Evolutionary conservation across 2,797 vertebrate species (phyloP).

Genomic region (Sparidentex hasta): DNA sequence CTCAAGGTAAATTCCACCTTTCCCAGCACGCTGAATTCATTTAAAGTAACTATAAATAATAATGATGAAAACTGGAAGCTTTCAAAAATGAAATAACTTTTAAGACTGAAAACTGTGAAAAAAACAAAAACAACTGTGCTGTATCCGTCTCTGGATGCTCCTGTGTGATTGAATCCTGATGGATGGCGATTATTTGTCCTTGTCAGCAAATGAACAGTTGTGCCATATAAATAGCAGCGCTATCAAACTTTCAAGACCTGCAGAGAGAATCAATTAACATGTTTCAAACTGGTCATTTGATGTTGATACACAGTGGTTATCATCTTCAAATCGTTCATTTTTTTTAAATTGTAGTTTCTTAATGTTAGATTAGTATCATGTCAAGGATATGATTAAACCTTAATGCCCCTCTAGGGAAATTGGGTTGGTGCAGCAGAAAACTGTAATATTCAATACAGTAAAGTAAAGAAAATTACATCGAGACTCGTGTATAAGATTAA

Average conservation of each 20-base stretch:
- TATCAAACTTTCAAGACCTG: constrained; percentile 92
- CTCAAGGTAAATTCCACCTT: background rate
- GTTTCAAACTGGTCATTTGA: constrained; percentile 44
- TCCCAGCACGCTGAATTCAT: background rate
- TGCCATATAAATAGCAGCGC: constrained; percentile 89
- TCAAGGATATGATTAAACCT: constrained; percentile 45
- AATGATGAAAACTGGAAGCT: background rate
- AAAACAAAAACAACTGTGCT: constrained; percentile 73
- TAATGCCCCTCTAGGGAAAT: constrained; percentile 13
- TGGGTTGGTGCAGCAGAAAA: background rate
- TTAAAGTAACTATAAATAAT: background rate
- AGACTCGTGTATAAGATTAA: background rate
- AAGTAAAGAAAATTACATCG: background rate
- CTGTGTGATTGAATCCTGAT: constrained; percentile 92
- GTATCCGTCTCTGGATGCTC: constrained; percentile 77
- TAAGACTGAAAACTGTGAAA: constrained; percentile 84
- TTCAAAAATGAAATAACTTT: constrained; percentile 26
- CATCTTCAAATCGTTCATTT: constrained; percentile 20
- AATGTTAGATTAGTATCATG: constrained; percentile 36
- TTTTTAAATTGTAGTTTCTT: background rate
- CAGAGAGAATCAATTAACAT: constrained; percentile 88
- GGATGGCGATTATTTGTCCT: constrained; percentile 93
- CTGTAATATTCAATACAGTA: background rate
- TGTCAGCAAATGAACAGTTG: constrained; percentile 91
- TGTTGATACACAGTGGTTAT: constrained; percentile 23